Evolutionary conservation across 2,113 vertebrate genomes (phyloP), one percentile per base, ranked within the genome.

Genomic region (Sebastes fasciatus): DNA sequence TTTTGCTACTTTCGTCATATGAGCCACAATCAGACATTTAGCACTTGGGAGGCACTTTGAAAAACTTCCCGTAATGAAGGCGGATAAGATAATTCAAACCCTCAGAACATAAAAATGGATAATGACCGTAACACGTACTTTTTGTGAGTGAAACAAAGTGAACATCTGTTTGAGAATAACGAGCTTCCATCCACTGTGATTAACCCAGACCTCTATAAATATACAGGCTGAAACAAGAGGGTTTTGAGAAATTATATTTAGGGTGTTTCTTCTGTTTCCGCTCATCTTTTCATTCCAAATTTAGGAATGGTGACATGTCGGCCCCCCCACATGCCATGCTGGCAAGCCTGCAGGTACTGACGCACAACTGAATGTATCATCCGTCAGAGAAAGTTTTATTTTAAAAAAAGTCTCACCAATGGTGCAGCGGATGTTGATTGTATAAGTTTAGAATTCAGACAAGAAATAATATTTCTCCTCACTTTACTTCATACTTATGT

Each of bases 91-190:
- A 61, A 69, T 57, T 57, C 17, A 70, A 52, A 45, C 11, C 2
- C 4, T n/a, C 4, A 19, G 12, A 57, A 52, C 3, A 60, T 4
- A 40, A 34, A 34, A 34, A 34, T 34, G 34, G 34, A 34, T 34
- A 34, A 34, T 34, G 5, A 14, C 54, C 23, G 7, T 61, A 60
- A 55, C 5, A 60, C 6, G 40, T 17, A 46, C 34, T 49, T 49
- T 54, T 16, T 46, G 46, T 48, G 16, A 49, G 45, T 19, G 40
- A 82, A 78, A 77, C 74, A 78, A 67, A 67, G 43, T 10, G 58
- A 65, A 52, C 63, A 63, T 61, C 34, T 61, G 71, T 68, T 34
- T 43, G 34, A 46, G 3, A 82, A 26, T 40, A 19, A 11, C 51
- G 52, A 51, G 11, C n/a, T 70, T 55, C 16, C 14, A 26, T 23